Evolutionary conservation across 2,113 vertebrate species (phyloP), one percentile per base, ranked within the genome.

Genomic region (Puma concolor): DNA sequence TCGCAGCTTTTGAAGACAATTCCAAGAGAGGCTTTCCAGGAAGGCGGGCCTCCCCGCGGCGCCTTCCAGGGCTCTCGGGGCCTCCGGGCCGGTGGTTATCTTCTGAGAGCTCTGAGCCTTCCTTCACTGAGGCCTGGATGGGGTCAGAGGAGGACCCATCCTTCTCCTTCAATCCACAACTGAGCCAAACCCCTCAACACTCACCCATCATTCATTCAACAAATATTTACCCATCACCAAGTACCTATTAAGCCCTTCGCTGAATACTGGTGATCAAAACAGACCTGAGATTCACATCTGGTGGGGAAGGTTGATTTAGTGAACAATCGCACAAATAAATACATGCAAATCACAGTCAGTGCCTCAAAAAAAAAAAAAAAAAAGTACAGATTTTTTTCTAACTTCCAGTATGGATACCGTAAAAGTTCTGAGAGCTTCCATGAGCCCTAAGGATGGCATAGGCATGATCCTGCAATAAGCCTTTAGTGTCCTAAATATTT

Each of bases 1-100:
- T 96, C 23, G 60, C 96, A 97, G 98, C 97, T 97, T 94, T 98
- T 94, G 92, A 96, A 97, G 95, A 95, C 94, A 98, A 96, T 96
- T 97, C 94, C 87, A 86, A 97, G 81, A 4, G 3, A 82, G 94
- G 85, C 97, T 98, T 98, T 98, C 97, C 97, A 93, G 97, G 97
- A 98, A 98, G 94, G 77, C 95, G 69, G 97, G 94, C 97, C 92
- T 97, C 92, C 92, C 92, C 14, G 94, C 69, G 5, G 87, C 38
- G 94, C 76, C 95, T 94, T 38, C 69, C 77, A 38, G 57, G 57
- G 50, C 79, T 90, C 88, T 36, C 1, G 0, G 14, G 52, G 72
- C 54, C 71, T 91, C 66, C 13, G 5, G 29, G 60, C 67, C 50
- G 0, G 67, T 29, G 31, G 27, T 88, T 87, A 17, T 29, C 7